phyloP scores from a whole-genome alignment of 2,888 invertebrate species.

The Phaedon cochleariae region DNA sequence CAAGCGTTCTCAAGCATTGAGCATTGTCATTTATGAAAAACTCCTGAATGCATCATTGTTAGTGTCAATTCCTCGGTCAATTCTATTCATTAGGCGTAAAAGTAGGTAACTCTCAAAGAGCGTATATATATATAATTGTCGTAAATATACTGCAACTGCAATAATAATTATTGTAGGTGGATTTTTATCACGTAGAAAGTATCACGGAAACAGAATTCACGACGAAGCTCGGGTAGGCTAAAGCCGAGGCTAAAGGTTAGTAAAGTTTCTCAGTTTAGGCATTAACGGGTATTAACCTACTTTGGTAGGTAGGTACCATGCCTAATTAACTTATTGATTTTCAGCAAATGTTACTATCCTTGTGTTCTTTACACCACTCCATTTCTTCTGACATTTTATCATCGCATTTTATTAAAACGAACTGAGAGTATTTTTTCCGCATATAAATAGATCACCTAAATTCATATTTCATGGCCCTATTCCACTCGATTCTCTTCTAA shows the following conservation, averaged over 20 bases:
- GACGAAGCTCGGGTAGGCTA: constrained; percentile 23
- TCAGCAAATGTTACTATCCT: no score
- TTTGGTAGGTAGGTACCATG: constrained; percentile 18
- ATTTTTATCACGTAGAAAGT: constrained; percentile 30
- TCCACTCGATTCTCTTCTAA: no score
- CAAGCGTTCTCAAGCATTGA: neutral
- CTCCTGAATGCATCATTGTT: neutral
- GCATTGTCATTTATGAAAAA: neutral
- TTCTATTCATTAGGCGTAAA: neutral
- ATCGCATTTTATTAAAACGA: no score
- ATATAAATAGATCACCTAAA: no score
- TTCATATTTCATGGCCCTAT: no score
- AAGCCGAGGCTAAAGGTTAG: constrained; percentile 32
- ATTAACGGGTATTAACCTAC: constrained; percentile 39
- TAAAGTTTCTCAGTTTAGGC: constrained; percentile 28
- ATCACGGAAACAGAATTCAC: constrained; percentile 26
- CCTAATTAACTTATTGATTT: neutral
- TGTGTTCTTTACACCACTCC: no score
- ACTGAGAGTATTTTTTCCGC: no score
- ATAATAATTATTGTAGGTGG: constrained; percentile 26
- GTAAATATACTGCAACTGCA: constrained; percentile 1
- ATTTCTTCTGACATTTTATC: no score
- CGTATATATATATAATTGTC: no score
- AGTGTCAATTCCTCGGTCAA: neutral
- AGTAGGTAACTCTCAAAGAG: no score